These are phyloP conservation scores for Pangasius sanitwongsei DNA, from an alignment of 2,797 vertebrate species.

Conservation along the genomic window DNA sequence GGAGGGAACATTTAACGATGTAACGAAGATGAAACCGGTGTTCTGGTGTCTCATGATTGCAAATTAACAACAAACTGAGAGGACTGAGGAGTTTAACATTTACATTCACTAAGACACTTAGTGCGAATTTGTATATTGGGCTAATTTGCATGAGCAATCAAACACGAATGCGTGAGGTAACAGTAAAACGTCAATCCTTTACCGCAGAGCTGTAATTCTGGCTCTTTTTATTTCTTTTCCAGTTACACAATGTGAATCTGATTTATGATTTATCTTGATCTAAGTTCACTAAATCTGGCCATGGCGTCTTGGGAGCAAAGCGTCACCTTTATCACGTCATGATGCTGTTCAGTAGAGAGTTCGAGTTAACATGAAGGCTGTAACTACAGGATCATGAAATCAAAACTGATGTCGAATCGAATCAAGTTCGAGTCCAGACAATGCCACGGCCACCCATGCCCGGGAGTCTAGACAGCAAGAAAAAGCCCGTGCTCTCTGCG, in stretches of 20 bases:
- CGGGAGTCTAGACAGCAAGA: not conserved
- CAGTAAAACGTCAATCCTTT: not conserved
- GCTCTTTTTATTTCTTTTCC: not conserved
- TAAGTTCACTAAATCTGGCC: not conserved
- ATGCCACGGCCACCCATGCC: not conserved
- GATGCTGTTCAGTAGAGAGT: not conserved
- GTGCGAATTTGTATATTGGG: not conserved
- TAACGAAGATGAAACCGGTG: not conserved
- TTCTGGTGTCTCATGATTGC: not conserved
- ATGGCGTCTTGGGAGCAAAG: not conserved
- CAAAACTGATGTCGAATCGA: not conserved
- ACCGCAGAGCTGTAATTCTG: not conserved
- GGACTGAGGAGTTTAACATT: not conserved
- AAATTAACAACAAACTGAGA: not conserved
- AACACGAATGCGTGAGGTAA: not conserved
- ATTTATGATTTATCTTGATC: not conserved
- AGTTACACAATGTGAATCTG: too few relatives aligned
- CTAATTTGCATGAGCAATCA: not conserved
- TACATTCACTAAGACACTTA: not conserved
- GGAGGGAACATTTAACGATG: not conserved
- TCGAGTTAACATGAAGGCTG: not conserved
- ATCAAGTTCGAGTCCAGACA: not conserved
- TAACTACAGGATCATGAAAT: not conserved
- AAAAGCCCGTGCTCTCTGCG: not conserved
- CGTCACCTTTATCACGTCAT: too few relatives aligned